These are phyloP conservation scores for Olivierus martensii DNA, from an alignment of 1,140 invertebrate genomes.

Conservation along the genomic window DNA sequence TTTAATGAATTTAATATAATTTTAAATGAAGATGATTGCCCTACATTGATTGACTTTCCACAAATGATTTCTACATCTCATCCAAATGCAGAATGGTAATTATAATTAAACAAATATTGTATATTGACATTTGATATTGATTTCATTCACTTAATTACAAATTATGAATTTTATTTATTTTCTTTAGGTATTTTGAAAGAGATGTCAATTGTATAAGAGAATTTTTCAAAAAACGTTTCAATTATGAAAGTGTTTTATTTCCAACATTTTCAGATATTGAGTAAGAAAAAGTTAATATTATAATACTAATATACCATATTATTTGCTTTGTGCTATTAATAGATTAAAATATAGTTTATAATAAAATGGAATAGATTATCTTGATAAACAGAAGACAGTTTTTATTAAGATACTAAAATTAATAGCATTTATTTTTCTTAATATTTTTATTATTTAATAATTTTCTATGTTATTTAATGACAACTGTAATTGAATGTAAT, in stretches of 20 bases:
- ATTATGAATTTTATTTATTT: background rate
- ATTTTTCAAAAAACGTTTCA: conserved; percentile 84
- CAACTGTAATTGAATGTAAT: too few species aligned
- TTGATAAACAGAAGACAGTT: too few species aligned
- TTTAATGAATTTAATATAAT: conserved; percentile 99
- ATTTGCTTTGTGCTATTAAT: too few species aligned
- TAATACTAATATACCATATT: too few species aligned
- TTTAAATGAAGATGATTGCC: conserved; percentile 57
- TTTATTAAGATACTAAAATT: too few species aligned
- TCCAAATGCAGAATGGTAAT: conserved; percentile 75
- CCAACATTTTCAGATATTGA: conserved; percentile 71
- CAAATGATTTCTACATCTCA: conserved; percentile 97
- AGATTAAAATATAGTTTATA: too few species aligned
- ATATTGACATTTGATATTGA: conserved; percentile 3
- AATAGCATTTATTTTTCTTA: too few species aligned
- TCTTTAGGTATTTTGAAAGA: conserved; percentile 71
- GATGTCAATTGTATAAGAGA: conserved; percentile 86
- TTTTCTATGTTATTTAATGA: too few species aligned
- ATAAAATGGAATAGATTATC: too few species aligned
- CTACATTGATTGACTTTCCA: conserved; percentile 95
- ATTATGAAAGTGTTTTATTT: conserved; percentile 74
- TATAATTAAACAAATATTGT: background rate
- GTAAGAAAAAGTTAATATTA: conserved; percentile 19
- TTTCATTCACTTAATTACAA: conserved; percentile 12
- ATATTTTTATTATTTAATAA: too few species aligned